Conservation (phyloP, 1,140 invertebrate genomes). For the Paralvinella palmiformis region DNA sequence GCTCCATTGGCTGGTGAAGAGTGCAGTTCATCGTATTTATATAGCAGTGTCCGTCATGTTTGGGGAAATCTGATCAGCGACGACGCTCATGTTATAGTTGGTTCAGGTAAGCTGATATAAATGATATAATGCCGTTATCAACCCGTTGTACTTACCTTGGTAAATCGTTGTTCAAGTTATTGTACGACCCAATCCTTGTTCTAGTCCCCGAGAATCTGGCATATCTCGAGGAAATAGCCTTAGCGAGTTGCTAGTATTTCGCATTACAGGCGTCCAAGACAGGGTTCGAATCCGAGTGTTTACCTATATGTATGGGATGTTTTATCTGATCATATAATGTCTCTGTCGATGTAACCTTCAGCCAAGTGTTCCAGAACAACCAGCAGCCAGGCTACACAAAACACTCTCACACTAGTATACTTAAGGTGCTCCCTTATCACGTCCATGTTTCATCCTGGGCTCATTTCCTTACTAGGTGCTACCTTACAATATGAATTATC, state of each 20-base stretch:
- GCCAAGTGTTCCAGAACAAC: not conserved
- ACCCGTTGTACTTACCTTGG: not conserved
- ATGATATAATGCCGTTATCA: not conserved
- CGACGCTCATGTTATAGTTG: constrained; percentile 27
- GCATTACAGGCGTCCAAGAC: not conserved
- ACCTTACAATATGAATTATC: constrained; percentile 24
- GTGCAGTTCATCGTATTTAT: constrained; percentile 20
- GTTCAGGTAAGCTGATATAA: constrained; percentile 26
- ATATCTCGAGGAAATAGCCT: not conserved
- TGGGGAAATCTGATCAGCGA: constrained; percentile 32
- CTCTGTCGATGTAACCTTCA: not conserved
- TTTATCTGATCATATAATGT: too few species aligned
- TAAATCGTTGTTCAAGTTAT: not conserved
- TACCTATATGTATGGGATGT: too few species aligned
- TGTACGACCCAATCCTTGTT: not conserved
- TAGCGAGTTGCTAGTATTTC: not conserved
- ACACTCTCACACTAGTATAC: not conserved
- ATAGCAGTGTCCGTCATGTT: constrained; percentile 21
- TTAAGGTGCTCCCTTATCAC: not conserved
- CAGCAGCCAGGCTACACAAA: not conserved
- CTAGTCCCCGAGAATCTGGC: not conserved
- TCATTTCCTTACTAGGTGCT: constrained; percentile 16
- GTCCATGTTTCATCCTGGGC: not conserved
- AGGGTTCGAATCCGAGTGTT: too few species aligned
- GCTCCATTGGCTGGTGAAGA: constrained; percentile 17